Evolutionary conservation across 2,888 invertebrate species (phyloP).

Genomic region (Pristionchus japonicus): DNA sequence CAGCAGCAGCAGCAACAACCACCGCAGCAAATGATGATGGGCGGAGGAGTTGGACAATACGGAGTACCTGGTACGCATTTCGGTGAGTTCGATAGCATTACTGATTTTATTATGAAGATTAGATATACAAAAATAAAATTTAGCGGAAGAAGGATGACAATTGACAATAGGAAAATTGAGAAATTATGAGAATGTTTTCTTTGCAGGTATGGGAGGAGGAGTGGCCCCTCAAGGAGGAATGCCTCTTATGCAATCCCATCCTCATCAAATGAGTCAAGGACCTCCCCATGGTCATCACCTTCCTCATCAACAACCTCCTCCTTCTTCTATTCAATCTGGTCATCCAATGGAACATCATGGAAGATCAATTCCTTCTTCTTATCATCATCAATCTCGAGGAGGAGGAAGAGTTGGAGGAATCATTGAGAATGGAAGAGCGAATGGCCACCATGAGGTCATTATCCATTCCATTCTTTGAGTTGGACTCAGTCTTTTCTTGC

Average conservation of each 20-base stretch:
- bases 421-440: slow-evolving; percentile 22
- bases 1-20: not conserved
- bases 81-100: not conserved
- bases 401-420: not conserved
- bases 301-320: not conserved
- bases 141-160: no score
- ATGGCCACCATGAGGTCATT: slow-evolving; percentile 11
- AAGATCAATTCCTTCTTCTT: not conserved
- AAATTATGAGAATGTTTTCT: not conserved
- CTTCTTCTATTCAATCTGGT: no score
- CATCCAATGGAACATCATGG: not conserved
- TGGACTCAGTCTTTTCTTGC: no score
- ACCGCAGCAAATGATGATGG: slow-evolving; percentile 16
- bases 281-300: not conserved
- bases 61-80: not conserved
- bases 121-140: no score
- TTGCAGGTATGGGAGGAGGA: not conserved
- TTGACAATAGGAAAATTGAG: no score
- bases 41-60: not conserved
- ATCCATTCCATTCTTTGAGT: not conserved
- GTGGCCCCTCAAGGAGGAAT: not conserved
- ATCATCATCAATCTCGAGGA: not conserved
- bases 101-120: no score
- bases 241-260: not conserved
- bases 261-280: not conserved